These are phyloP conservation scores for Campylomormyrus tamandua DNA, from an alignment of 2,113 vertebrate species.

Conservation along the genomic window DNA sequence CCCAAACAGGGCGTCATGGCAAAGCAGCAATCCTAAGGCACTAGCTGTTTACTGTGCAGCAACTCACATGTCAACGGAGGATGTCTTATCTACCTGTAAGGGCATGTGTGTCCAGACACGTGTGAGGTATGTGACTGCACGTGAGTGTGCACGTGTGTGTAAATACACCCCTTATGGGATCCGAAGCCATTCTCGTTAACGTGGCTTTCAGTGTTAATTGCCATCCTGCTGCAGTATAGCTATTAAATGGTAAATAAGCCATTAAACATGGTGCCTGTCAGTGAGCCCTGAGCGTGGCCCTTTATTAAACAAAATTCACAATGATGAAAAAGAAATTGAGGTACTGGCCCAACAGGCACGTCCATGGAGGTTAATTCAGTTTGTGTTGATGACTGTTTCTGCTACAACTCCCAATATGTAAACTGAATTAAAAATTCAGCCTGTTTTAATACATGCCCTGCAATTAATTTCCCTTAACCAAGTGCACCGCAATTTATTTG, in stretches of 20 bases:
- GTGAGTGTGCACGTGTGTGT: not conserved
- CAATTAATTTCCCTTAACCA: constrained; percentile 16
- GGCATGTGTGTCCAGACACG: not conserved
- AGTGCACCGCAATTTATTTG: constrained; percentile 8
- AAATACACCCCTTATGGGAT: constrained; percentile 2
- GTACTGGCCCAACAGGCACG: constrained; percentile 51
- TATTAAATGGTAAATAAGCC: constrained; percentile 65
- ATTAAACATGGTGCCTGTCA: constrained; percentile 58
- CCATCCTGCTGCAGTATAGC: constrained; percentile 56
- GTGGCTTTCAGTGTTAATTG: constrained; percentile 61
- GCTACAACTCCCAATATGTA: constrained; percentile 21
- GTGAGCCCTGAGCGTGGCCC: constrained; percentile 50
- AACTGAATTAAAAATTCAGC: constrained; percentile 25
- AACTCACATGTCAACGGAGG: not conserved
- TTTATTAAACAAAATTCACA: constrained; percentile 44
- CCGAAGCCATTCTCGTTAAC: constrained; percentile 36
- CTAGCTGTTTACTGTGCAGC: not conserved
- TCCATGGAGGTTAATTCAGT: constrained; percentile 60
- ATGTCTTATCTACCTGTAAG: not conserved
- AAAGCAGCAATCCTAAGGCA: not conserved
- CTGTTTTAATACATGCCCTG: constrained; percentile 1
- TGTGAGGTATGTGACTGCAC: not conserved
- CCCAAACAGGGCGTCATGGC: not conserved
- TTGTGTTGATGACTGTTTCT: constrained; percentile 48
- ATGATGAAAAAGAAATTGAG: constrained; percentile 56